Evolutionary conservation across 2,797 vertebrate genomes (phyloP).

Genomic region (Ptychadena robeensis): DNA sequence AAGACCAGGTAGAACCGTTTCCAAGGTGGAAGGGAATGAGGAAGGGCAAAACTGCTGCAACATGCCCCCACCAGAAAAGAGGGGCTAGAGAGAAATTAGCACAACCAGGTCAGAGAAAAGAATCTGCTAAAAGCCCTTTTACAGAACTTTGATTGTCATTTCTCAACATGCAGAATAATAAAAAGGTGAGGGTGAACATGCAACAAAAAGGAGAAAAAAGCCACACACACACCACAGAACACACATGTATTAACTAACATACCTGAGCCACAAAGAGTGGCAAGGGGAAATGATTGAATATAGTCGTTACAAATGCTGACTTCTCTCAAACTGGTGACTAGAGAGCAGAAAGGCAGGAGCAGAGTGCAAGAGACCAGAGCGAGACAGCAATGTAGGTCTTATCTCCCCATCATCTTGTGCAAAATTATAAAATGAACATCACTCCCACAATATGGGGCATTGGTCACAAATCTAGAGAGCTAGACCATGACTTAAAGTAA

Average conservation of each 20-base stretch:
- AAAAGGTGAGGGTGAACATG: neutral
- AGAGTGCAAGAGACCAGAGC: slow-evolving; percentile 25
- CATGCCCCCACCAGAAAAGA: slow-evolving; percentile 45
- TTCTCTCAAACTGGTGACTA: slow-evolving; percentile 14
- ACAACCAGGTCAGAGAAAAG: slow-evolving; percentile 60
- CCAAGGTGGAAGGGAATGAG: neutral
- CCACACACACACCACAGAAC: neutral
- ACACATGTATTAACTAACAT: slow-evolving; percentile 9
- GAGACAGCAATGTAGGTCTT: slow-evolving; percentile 18
- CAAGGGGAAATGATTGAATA: slow-evolving; percentile 16
- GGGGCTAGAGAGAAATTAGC: slow-evolving; percentile 10
- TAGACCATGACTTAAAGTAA: slow-evolving; percentile 9
- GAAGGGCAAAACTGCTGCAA: slow-evolving; percentile 51
- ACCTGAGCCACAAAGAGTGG: neutral
- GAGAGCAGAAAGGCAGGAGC: slow-evolving; percentile 22
- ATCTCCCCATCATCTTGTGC: slow-evolving; percentile 55
- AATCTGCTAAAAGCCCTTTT: slow-evolving; percentile 75
- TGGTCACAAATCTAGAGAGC: neutral
- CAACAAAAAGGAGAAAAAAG: neutral
- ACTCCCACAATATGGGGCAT: slow-evolving; percentile 12
- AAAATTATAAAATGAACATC: slow-evolving; percentile 46
- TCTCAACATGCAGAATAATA: slow-evolving; percentile 32
- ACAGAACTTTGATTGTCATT: slow-evolving; percentile 77
- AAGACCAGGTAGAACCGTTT: slow-evolving; percentile 68
- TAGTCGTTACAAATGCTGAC: slow-evolving; percentile 4